These are phyloP conservation scores for Xestia c-nigrum DNA, from an alignment of 2,888 invertebrate genomes.

Conservation along the genomic window DNA sequence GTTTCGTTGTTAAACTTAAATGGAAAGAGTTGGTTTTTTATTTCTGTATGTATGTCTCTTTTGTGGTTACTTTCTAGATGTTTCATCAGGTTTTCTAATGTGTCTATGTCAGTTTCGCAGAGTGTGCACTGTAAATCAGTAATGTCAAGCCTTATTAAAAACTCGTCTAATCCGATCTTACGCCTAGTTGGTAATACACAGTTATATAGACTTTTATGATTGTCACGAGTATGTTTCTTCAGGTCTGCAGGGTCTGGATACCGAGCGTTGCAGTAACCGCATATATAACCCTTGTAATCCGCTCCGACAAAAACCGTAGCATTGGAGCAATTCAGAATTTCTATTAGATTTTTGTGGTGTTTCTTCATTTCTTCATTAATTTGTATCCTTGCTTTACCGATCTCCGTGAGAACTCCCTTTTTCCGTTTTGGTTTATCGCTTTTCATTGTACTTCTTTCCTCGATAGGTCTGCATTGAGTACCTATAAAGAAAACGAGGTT, in stretches of 20 bases:
- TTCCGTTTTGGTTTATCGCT: too few relatives aligned
- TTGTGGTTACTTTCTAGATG: slow-evolving; percentile 64
- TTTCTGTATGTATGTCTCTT: slow-evolving; percentile 67
- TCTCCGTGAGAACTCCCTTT: too few relatives aligned
- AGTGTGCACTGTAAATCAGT: slow-evolving; percentile 30
- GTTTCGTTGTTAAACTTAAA: slow-evolving; percentile 66
- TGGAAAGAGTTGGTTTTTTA: slow-evolving; percentile 74
- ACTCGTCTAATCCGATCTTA: background rate
- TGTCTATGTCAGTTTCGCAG: slow-evolving; percentile 27
- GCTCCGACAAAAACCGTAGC: slow-evolving; percentile 71
- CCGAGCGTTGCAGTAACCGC: slow-evolving; percentile 69
- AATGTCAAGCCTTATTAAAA: slow-evolving; percentile 29
- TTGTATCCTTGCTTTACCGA: too few relatives aligned
- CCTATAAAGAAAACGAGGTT: too few relatives aligned
- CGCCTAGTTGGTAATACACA: slow-evolving; percentile 64
- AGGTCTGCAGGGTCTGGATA: slow-evolving; percentile 66
- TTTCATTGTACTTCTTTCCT: too few relatives aligned
- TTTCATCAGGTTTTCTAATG: slow-evolving; percentile 39
- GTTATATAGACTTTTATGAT: slow-evolving; percentile 48
- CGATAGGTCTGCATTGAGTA: too few relatives aligned
- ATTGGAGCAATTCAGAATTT: slow-evolving; percentile 63
- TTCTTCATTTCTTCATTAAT: too few relatives aligned
- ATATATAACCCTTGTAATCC: slow-evolving; percentile 69
- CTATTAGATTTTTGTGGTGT: slow-evolving; percentile 20
- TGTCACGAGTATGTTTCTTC: slow-evolving; percentile 69